These are phyloP conservation scores for Taeniopygia guttata DNA, from an alignment of 2,797 vertebrate species.

Conservation along the genomic window DNA sequence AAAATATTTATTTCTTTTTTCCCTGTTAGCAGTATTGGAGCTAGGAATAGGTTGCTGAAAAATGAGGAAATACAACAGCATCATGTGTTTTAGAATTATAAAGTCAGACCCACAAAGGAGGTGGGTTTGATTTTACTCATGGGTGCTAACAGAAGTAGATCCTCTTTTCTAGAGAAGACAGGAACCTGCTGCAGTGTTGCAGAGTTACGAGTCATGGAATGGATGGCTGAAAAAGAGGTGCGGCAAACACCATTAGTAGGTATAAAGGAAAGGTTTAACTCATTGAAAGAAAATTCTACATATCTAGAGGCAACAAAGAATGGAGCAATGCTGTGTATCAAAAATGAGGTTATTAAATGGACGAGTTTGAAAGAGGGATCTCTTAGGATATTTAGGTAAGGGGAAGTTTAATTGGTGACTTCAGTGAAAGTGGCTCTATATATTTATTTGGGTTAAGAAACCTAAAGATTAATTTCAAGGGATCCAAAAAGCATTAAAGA, in stretches of 20 bases:
- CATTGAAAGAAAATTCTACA: not conserved
- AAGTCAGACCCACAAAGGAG: not conserved
- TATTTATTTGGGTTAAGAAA: not conserved
- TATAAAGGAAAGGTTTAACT: not conserved
- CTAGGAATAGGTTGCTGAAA: not conserved
- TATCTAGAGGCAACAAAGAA: not conserved
- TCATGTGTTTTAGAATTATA: not conserved
- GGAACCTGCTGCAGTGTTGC: not conserved
- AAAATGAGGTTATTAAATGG: not conserved
- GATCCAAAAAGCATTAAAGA: not conserved
- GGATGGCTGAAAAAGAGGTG: not conserved
- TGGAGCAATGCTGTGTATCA: not conserved
- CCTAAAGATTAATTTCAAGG: not conserved
- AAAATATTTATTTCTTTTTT: not conserved
- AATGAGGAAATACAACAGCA: not conserved
- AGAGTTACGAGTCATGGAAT: not conserved
- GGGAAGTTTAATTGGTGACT: not conserved
- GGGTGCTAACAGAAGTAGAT: not conserved
- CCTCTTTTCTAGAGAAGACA: not conserved
- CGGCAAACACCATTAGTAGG: not conserved
- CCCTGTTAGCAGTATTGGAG: not conserved
- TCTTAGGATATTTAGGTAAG: not conserved
- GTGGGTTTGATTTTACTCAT: not conserved
- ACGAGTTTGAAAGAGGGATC: not conserved
- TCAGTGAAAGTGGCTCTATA: not conserved